phyloP scores from a whole-genome alignment of 2,797 vertebrate genomes.

The Intellagama lesueurii region DNA sequence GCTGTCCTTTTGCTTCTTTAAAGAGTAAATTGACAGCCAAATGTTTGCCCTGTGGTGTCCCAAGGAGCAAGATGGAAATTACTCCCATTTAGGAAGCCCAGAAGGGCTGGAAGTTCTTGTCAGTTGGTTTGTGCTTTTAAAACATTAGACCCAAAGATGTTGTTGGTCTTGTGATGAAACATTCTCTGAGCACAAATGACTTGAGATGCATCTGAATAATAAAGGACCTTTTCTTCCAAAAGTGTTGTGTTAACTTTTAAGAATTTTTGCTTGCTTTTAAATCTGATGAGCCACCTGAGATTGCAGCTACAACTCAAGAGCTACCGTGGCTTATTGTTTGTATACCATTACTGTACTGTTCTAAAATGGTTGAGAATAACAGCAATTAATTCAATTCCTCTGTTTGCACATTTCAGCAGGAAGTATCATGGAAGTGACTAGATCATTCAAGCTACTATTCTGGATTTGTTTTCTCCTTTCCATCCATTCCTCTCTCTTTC shows the following conservation, averaged over 20 bases:
- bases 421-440: slow-evolving; percentile 50
- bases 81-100: neutral
- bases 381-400: slow-evolving; percentile 70
- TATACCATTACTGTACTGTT: slow-evolving; percentile 9
- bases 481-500: neutral
- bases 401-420: slow-evolving; percentile 55
- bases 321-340: neutral
- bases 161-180: neutral
- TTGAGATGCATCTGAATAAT: neutral
- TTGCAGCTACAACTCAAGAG: neutral
- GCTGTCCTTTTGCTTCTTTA: neutral
- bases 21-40: neutral
- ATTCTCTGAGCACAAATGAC: neutral
- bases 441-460: slow-evolving; percentile 51
- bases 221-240: neutral
- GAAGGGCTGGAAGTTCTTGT: neutral
- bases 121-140: neutral
- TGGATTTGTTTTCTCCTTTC: slow-evolving; percentile 50
- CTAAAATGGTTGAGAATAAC: slow-evolving; percentile 58
- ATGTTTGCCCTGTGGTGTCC: neutral
- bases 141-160: neutral
- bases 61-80: neutral
- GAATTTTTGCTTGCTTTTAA: neutral
- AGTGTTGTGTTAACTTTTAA: neutral
- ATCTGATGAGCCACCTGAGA: no score